phyloP scores from a whole-genome alignment of 2,888 invertebrate genomes.

The Campoletis raptor region DNA sequence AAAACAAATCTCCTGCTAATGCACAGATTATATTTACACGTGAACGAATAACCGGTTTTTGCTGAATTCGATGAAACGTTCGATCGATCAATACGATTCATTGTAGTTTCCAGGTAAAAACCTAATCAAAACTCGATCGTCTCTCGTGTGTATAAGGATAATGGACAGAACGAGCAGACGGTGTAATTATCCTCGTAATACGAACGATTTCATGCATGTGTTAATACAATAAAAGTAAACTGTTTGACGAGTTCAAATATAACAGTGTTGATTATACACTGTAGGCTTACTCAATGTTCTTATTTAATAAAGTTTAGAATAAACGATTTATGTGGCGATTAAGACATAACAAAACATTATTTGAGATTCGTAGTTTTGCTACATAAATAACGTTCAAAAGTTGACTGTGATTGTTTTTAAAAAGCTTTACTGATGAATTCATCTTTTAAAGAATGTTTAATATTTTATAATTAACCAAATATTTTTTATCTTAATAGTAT shows the following conservation, averaged over 20 bases:
- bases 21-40: not conserved
- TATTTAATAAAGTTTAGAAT: too few species aligned
- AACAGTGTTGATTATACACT: not conserved
- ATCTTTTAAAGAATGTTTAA: too few species aligned
- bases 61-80: not conserved
- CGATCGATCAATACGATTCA: not conserved
- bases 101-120: not conserved
- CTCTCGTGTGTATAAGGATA: not conserved
- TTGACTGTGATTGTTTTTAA: too few species aligned
- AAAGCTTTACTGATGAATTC: too few species aligned
- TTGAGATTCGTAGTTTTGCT: too few species aligned
- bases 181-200: not conserved
- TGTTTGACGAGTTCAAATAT: not conserved
- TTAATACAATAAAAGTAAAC: not conserved
- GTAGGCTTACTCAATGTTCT: too few species aligned
- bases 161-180: not conserved
- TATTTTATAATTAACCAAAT: too few species aligned
- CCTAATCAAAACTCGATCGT: not conserved
- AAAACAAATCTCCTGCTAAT: not conserved
- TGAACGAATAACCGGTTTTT: not conserved
- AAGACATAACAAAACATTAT: too few species aligned
- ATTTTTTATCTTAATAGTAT: not conserved
- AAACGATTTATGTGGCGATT: too few species aligned
- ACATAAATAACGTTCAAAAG: too few species aligned
- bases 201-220: not conserved